Percentiles rank a stretch among this genome's conserved stretches.
Conservation (phyloP, 1,140 invertebrate genomes). For the Drosophila orosa region DNA sequence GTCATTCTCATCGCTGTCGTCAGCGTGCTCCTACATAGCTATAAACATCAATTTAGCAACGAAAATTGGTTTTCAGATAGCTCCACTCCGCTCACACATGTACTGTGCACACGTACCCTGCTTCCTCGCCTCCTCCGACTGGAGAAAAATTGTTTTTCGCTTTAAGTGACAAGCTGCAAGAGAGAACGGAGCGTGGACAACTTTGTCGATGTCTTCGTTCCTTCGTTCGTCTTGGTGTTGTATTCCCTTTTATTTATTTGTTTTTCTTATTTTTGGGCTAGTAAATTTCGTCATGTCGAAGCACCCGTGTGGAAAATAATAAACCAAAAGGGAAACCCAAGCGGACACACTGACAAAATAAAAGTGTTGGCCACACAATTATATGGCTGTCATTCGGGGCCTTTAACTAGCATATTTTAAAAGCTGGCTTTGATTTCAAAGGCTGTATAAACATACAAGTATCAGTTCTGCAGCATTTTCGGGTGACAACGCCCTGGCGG, state of each 20-base stretch:
- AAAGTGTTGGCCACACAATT: constrained; percentile 12
- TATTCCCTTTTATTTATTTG: constrained; percentile 39
- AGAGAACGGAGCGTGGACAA: constrained; percentile 39
- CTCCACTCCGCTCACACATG: constrained; percentile 29
- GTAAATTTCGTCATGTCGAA: constrained; percentile 62
- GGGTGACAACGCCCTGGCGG: constrained; percentile 12
- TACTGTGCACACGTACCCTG: constrained; percentile 12
- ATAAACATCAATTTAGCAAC: constrained; percentile 81
- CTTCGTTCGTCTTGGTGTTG: constrained; percentile 19
- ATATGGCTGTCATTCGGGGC: constrained; percentile 10
- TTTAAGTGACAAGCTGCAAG: constrained; percentile 72
- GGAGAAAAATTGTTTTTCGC: constrained; percentile 80
- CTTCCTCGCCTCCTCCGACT: constrained; percentile 34
- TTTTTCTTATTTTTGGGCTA: constrained; percentile 45
- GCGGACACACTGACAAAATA: constrained; percentile 23
- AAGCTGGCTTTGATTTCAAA: constrained; percentile 23
- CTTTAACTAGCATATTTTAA: constrained; percentile 19
- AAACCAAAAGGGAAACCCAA: constrained; percentile 31
- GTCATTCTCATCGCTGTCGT: constrained; percentile 58
- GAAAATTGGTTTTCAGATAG: constrained; percentile 83
- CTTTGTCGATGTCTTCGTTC: constrained; percentile 50
- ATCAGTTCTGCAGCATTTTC: constrained; percentile 5
- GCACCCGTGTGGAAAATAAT: constrained; percentile 76
- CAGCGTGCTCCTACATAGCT: constrained; percentile 68
- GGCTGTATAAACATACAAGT: background rate